Percentiles rank a stretch among this genome's conserved stretches.
Evolutionary conservation across 1,140 invertebrate genomes (phyloP).

Genomic region (Patella vulgata): DNA sequence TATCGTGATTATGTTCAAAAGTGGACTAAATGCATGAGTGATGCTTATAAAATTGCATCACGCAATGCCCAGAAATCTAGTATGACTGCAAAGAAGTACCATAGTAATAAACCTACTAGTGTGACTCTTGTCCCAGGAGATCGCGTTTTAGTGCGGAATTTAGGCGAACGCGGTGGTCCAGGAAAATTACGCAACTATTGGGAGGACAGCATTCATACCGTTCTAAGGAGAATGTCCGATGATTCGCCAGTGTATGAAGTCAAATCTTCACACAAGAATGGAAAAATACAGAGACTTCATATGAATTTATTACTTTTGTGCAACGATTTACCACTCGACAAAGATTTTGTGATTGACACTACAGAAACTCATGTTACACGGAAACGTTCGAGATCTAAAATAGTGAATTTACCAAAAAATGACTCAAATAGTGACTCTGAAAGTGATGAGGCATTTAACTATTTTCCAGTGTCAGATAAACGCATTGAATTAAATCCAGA

Average conservation of each 20-base stretch:
- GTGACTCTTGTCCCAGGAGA: conserved; percentile 26
- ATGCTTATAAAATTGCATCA: conserved; percentile 10
- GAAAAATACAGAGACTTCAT: conserved; percentile 13
- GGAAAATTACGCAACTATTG: conserved; percentile 32
- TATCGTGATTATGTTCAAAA: conserved; percentile 12
- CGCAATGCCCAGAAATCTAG: conserved; percentile 1
- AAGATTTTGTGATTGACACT: too few species aligned
- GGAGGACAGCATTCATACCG: conserved; percentile 23
- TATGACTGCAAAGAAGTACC: not conserved
- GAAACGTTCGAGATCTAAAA: too few species aligned
- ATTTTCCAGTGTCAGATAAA: too few species aligned
- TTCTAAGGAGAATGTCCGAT: conserved; percentile 9
- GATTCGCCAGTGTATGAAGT: conserved; percentile 36
- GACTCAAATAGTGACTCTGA: too few species aligned
- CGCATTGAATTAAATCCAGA: too few species aligned
- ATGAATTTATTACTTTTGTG: conserved; percentile 19
- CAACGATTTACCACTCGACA: too few species aligned
- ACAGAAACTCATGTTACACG: too few species aligned
- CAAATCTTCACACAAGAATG: conserved; percentile 20
- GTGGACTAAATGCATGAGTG: conserved; percentile 12
- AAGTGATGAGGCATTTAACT: too few species aligned
- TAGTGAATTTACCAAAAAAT: too few species aligned
- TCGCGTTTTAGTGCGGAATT: conserved; percentile 33
- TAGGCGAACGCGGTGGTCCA: conserved; percentile 29
- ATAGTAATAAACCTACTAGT: not conserved